Conservation (phyloP, 2,888 invertebrate species). For the Rhimphoctona megacephalus region DNA sequence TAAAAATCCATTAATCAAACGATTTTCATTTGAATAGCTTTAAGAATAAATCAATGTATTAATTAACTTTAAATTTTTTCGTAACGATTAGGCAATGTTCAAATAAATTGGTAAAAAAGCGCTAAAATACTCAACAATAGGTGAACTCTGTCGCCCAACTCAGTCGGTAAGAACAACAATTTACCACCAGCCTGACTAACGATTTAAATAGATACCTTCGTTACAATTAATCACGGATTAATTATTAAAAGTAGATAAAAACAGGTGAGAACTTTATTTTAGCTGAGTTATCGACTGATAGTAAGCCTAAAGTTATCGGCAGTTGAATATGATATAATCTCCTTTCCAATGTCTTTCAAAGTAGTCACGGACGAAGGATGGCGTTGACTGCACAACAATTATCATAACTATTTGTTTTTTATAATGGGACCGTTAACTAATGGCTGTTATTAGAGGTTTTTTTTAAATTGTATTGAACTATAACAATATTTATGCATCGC, state of each 20-base stretch:
- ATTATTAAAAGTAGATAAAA: neutral
- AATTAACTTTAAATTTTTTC: neutral
- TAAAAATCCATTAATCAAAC: neutral
- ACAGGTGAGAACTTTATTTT: neutral
- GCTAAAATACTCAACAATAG: neutral
- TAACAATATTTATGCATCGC: neutral
- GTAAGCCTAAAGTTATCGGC: neutral
- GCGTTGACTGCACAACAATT: conserved; percentile 18
- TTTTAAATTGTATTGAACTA: neutral
- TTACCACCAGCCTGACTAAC: neutral
- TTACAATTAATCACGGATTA: neutral
- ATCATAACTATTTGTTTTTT: neutral
- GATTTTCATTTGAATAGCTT: neutral
- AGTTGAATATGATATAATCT: neutral
- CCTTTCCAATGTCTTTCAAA: neutral
- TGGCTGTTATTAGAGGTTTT: neutral
- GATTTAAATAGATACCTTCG: neutral
- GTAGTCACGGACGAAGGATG: conserved; percentile 9
- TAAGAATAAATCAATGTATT: neutral
- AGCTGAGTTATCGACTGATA: conserved; percentile 13
- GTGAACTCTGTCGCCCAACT: neutral
- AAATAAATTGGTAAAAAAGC: neutral
- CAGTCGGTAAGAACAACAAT: conserved; percentile 14
- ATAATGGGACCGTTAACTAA: neutral
- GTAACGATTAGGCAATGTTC: neutral